Evolutionary conservation across 2,113 vertebrate species (phyloP), one percentile per base, ranked within the genome.

Genomic region (Nyctereutes procyonoides): DNA sequence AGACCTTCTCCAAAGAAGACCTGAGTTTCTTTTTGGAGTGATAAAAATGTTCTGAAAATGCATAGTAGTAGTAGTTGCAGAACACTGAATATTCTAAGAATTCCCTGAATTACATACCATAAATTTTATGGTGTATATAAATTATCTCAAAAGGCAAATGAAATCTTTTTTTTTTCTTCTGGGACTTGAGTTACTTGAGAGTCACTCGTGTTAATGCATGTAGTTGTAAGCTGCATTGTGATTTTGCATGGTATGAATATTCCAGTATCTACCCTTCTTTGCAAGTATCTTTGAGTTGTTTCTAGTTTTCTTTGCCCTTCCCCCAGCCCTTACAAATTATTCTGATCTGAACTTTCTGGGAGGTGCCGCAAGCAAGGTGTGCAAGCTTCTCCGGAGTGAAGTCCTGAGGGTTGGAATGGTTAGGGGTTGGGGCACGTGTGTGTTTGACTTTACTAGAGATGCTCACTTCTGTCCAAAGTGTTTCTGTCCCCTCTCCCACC

Each of bases 11-110:
- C 63, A 86, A 77, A 62, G 73, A n/a, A 80, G 62, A 43, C 17
- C 17, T 22, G 55, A 38, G 22, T 71, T 93, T 93, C 56, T 53
- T 58, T 80, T 56, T 3, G 55, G 43, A n/a, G 85, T 76, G 79
- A 65, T 63, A 56, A 74, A 79, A 95, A 65, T 53, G 19, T 94
- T 35, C 85, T 58, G 51, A 83, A 63, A 90, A 56, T 90, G 56
- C 14, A 24, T 24, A 83, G 14, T 63, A 14, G 22, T 65, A 15
- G 30, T 55, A 20, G 8, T 9, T 38, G 14, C 60, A 84, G n/a
- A 56, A n/a, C 69, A 28, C 0, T 56, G 56, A 48, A 65, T 28
- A 55, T 22, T 65, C n/a, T 71, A 17, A 84, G 76, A 58, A 55
- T 10, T 28, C 55, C 79, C 55, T 62, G 14, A 74, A 76, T 56